Evolutionary conservation across 2,888 invertebrate genomes (phyloP).

Genomic region (Thymelicus lineola): DNA sequence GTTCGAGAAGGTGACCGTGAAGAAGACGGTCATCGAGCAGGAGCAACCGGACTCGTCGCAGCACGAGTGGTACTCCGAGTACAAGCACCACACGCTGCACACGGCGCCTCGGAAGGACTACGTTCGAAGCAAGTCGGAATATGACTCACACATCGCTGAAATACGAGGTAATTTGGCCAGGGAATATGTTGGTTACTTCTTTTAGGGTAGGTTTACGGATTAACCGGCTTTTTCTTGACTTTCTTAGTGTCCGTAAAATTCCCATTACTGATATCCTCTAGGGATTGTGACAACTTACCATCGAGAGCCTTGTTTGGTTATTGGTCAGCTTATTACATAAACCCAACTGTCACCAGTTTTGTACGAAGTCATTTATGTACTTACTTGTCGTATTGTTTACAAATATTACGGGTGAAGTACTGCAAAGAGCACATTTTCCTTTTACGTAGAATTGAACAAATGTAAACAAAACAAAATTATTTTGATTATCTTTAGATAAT

Average conservation of each 20-base stretch:
- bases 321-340: not conserved
- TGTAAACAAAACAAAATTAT: too few species aligned
- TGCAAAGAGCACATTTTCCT: too few species aligned
- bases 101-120: slow-evolving; percentile 89
- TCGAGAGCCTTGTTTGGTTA: not conserved
- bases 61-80: slow-evolving; percentile 78
- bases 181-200: not conserved
- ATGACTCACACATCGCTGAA: slow-evolving; percentile 94
- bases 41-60: slow-evolving; percentile 77
- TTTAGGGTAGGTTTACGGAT: not conserved
- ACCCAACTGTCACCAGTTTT: not conserved
- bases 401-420: too few species aligned
- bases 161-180: slow-evolving; percentile 88
- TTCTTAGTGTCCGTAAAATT: too few species aligned
- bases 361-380: not conserved
- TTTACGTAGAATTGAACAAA: too few species aligned
- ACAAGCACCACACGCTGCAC: slow-evolving; percentile 85
- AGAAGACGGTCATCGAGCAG: slow-evolving; percentile 85
- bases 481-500: too few species aligned
- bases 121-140: slow-evolving; percentile 92
- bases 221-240: too few species aligned
- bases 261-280: too few species aligned
- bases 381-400: too few species aligned
- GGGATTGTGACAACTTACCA: too few species aligned
- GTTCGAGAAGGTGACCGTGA: slow-evolving; percentile 89